phyloP scores from a whole-genome alignment of 2,113 vertebrate species.

The Aptenodytes forsteri region DNA sequence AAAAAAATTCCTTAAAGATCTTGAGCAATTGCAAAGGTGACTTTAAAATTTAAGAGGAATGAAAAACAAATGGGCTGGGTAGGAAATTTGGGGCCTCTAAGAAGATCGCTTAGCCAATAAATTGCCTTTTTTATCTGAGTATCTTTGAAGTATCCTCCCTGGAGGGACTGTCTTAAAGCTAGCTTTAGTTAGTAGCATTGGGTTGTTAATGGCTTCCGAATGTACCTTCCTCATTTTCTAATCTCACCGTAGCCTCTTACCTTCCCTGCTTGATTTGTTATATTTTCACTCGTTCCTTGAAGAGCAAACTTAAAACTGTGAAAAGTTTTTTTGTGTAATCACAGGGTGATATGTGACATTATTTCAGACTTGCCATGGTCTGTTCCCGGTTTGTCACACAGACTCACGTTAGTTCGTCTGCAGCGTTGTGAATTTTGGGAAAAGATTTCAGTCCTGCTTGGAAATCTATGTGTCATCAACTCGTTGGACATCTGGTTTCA shows the following conservation, averaged over 20 bases:
- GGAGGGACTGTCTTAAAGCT: constrained; percentile 19
- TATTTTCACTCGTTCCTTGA: not conserved
- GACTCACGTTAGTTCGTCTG: not conserved
- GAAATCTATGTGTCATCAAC: constrained; percentile 65
- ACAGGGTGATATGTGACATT: not conserved
- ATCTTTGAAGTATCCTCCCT: constrained; percentile 58
- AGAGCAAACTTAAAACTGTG: not conserved
- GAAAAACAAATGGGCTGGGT: constrained; percentile 51
- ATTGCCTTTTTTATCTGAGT: constrained; percentile 52
- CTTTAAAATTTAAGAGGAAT: constrained; percentile 62
- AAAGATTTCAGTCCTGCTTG: constrained; percentile 56
- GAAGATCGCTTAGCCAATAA: constrained; percentile 31
- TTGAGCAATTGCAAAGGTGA: constrained; percentile 52
- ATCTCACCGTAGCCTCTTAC: not conserved
- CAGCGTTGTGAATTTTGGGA: not conserved
- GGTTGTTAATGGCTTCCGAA: constrained; percentile 53
- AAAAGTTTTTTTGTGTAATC: not conserved
- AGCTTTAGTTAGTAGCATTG: constrained; percentile 3
- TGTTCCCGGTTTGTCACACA: not conserved
- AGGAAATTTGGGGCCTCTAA: constrained; percentile 50
- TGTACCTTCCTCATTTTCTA: constrained; percentile 24
- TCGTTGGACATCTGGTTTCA: constrained; percentile 75
- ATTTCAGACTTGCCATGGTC: not conserved
- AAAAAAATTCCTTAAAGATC: constrained; percentile 60
- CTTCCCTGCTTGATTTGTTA: not conserved